These are phyloP conservation scores for Polypedilum pembai DNA, from an alignment of 1,140 invertebrate genomes.

Conservation along the genomic window DNA sequence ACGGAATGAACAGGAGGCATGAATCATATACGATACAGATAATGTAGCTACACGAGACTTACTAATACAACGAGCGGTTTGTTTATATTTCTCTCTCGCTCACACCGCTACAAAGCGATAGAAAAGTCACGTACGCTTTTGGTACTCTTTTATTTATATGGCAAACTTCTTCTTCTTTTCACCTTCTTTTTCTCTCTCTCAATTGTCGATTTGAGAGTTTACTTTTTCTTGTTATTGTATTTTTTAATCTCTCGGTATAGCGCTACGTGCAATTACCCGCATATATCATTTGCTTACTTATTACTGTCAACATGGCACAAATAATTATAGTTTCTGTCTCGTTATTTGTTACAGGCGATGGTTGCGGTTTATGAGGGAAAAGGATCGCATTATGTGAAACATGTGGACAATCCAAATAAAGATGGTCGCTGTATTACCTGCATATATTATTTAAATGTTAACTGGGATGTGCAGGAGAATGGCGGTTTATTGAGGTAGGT, in stretches of 20 bases:
- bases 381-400: conserved; percentile 88
- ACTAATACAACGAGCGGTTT: background rate
- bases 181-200: background rate
- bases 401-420: conserved; percentile 95
- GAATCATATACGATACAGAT: conserved; percentile 10
- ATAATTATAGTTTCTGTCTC: background rate
- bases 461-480: conserved; percentile 74
- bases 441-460: conserved; percentile 92
- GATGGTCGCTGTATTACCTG: conserved; percentile 91
- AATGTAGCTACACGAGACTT: background rate
- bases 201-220: background rate
- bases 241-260: background rate
- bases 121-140: conserved; percentile 29
- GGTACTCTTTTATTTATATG: background rate
- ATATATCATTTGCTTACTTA: background rate
- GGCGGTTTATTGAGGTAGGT: conserved; percentile 53
- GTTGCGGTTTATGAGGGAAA: conserved; percentile 91
- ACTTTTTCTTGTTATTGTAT: conserved; percentile 20
- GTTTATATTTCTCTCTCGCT: conserved; percentile 22
- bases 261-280: conserved; percentile 21
- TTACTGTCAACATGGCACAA: background rate
- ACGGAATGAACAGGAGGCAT: background rate
- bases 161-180: background rate
- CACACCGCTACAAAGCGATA: background rate
- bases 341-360: conserved; percentile 72